Percentiles rank a stretch among this genome's conserved stretches.
phyloP scores from a whole-genome alignment of 2,113 vertebrate genomes.

The Saimiri boliviensis region DNA sequence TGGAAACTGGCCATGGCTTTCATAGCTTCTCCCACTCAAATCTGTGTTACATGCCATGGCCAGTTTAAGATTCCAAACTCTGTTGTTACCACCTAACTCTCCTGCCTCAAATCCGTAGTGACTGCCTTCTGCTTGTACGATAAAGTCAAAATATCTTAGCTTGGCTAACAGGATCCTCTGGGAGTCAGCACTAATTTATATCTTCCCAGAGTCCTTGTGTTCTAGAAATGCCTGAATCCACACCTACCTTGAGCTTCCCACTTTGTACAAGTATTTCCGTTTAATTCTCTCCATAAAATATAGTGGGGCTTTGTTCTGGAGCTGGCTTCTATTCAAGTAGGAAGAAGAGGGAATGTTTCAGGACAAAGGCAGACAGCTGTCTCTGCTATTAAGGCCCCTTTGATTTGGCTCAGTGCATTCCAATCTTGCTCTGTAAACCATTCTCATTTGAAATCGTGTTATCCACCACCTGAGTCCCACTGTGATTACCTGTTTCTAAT shows the following conservation, averaged over 20 bases:
- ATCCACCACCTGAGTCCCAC: not conserved
- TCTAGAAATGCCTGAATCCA: not conserved
- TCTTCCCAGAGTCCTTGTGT: not conserved
- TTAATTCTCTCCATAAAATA: not conserved
- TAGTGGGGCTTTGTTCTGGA: not conserved
- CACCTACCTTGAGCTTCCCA: not conserved
- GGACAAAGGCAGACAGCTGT: not conserved
- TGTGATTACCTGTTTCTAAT: not conserved
- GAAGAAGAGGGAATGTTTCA: not conserved
- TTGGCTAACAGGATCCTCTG: too few species aligned
- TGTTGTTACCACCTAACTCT: not conserved
- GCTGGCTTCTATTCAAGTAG: not conserved
- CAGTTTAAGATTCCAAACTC: not conserved
- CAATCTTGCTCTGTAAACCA: not conserved
- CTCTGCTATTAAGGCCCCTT: not conserved
- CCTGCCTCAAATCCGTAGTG: fast-evolving
- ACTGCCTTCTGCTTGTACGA: not conserved
- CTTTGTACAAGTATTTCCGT: not conserved
- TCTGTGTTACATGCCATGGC: not conserved
- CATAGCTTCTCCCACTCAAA: not conserved
- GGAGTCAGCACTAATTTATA: not conserved
- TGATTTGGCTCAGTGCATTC: not conserved
- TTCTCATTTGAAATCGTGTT: too few species aligned
- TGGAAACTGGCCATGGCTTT: not conserved
- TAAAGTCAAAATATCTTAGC: not conserved